phyloP scores from a whole-genome alignment of 2,888 invertebrate genomes.

The Epinotia demarniana region DNA sequence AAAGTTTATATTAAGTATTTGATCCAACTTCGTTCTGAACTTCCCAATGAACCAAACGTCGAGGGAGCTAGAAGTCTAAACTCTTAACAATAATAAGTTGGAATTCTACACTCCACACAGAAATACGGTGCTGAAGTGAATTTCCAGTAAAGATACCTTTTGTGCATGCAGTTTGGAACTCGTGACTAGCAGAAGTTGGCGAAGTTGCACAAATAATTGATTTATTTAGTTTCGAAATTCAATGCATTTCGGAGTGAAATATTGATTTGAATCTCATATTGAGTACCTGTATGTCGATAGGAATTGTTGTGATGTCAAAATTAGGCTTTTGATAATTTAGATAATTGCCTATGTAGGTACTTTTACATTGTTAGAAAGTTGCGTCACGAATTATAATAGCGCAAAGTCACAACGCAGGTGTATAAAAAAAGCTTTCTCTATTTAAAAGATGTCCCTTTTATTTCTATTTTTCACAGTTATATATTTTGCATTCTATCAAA shows the following conservation, averaged over 20 bases:
- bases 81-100: slow-evolving; percentile 44
- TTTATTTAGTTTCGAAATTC: slow-evolving; percentile 25
- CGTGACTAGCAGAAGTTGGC: slow-evolving; percentile 22
- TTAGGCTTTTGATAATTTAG: background rate
- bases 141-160: slow-evolving; percentile 5
- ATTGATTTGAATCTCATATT: background rate
- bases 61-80: slow-evolving; percentile 15
- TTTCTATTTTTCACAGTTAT: no score
- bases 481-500: no score
- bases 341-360: background rate
- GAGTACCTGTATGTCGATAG: background rate
- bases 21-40: slow-evolving; percentile 19
- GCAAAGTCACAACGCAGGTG: no score
- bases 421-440: no score
- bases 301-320: background rate
- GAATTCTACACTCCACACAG: background rate
- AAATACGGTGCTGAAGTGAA: background rate
- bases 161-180: background rate
- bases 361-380: no score
- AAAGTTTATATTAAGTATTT: slow-evolving; percentile 17
- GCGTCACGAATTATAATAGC: no score
- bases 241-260: slow-evolving; percentile 16
- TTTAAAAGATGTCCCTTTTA: no score
- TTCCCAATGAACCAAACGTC: slow-evolving; percentile 24
- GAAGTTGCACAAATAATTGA: slow-evolving; percentile 33